A percentile compares a stretch with the other conserved stretches of the same genome.
Evolutionary conservation across 1,140 invertebrate genomes (phyloP).

Genomic region (Cylas formicarius): DNA sequence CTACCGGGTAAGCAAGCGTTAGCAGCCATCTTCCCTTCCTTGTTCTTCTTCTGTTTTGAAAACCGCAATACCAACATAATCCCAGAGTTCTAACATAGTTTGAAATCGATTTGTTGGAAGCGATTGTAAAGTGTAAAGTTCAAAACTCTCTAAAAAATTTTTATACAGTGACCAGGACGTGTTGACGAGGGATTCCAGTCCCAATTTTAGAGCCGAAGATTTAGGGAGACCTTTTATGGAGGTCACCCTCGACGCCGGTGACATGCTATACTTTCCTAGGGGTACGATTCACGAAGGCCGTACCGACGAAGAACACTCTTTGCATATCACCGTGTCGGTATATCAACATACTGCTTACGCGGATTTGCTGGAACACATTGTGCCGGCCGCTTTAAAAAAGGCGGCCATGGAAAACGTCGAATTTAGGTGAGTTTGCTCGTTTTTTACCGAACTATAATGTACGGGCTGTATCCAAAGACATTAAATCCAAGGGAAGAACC

Average conservation of each 20-base stretch:
- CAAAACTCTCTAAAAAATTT: no score
- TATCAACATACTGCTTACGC: constrained; percentile 88
- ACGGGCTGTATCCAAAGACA: no score
- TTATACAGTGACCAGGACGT: constrained; percentile 47
- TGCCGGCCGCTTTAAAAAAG: constrained; percentile 67
- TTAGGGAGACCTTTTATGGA: constrained; percentile 77
- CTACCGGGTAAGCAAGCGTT: no score
- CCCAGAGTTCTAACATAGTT: no score
- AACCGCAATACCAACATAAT: no score
- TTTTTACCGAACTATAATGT: no score
- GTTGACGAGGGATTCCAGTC: constrained; percentile 73
- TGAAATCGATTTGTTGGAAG: no score
- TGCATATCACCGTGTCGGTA: constrained; percentile 88
- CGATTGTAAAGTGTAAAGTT: constrained; percentile 13
- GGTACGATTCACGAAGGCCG: constrained; percentile 88
- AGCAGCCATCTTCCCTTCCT: no score
- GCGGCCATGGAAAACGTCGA: constrained; percentile 64
- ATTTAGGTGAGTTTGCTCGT: constrained; percentile 53
- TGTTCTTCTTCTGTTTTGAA: no score
- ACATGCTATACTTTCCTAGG: constrained; percentile 86
- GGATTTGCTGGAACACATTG: constrained; percentile 75
- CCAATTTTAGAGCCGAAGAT: constrained; percentile 73
- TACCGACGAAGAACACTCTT: constrained; percentile 73
- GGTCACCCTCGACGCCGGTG: constrained; percentile 73
- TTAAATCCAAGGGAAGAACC: no score